Percentiles rank a stretch among this genome's conserved stretches.
phyloP scores from a whole-genome alignment of 2,113 vertebrate species.

The Cardinalis cardinalis region DNA sequence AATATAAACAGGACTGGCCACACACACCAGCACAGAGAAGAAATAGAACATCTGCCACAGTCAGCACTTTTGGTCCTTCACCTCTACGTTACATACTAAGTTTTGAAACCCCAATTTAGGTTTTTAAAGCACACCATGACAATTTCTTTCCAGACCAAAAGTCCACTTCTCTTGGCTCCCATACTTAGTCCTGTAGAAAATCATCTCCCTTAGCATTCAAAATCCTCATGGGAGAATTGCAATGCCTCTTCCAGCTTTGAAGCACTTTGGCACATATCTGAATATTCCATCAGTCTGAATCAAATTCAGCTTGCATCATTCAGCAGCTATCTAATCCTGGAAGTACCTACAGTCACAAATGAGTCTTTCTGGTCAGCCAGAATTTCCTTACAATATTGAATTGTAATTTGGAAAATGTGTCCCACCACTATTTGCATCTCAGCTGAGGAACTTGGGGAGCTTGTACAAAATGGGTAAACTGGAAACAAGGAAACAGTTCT shows the following conservation, averaged over 20 bases:
- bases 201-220: not conserved
- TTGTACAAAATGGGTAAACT: not conserved
- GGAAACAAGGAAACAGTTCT: not conserved
- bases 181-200: not conserved
- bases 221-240: not conserved
- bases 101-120: rapidly evolving
- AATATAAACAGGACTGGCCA: not conserved
- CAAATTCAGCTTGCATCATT: not conserved
- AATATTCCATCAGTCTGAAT: not conserved
- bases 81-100: not conserved
- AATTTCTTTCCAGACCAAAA: not conserved
- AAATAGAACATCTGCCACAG: not conserved
- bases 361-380: not conserved
- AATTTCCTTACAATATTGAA: not conserved
- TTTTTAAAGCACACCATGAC: not conserved
- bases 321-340: not conserved
- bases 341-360: not conserved
- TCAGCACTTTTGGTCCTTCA: not conserved
- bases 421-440: not conserved
- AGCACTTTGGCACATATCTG: not conserved
- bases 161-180: not conserved
- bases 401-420: not conserved
- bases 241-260: not conserved
- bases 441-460: not conserved
- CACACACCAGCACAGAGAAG: not conserved